Evolutionary conservation across 30 jellyfish, hydroid and myxozoan genomes (phyloP).

Genomic region (Rhopilema esculentum): DNA sequence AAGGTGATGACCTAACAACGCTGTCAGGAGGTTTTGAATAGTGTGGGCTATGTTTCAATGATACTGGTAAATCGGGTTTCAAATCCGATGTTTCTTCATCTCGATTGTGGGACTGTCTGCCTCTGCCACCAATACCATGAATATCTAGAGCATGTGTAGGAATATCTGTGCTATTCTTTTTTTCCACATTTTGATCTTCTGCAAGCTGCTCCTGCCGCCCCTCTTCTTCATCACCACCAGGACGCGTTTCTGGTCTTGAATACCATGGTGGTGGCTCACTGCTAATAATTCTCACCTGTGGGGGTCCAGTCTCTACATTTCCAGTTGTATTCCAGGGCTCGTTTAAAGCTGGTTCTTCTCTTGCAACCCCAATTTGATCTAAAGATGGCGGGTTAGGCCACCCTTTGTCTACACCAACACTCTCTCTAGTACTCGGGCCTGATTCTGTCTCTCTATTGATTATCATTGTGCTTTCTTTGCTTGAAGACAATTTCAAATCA

Average conservation of each 20-base stretch:
- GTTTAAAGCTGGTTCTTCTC: not conserved
- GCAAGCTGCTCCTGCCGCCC: not conserved
- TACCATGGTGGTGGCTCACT: conserved; percentile 20
- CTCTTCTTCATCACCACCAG: not conserved
- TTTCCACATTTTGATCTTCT: not conserved
- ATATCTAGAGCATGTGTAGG: not conserved
- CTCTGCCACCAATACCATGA: not conserved
- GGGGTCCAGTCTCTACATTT: not conserved
- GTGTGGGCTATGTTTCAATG: not conserved
- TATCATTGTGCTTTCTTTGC: not conserved
- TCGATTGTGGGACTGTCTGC: not conserved
- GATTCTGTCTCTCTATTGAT: not conserved
- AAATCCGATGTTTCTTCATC: not conserved
- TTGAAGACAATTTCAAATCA: not conserved
- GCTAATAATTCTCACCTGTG: conserved; percentile 2
- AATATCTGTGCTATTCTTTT: not conserved
- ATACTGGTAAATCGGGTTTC: not conserved
- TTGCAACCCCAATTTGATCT: not conserved
- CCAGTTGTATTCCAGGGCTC: not conserved
- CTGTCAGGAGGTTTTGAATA: not conserved
- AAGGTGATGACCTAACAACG: conserved; percentile 17
- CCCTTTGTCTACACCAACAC: conserved; percentile 4
- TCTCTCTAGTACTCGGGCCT: conserved; percentile 6
- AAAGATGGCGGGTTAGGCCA: not conserved
- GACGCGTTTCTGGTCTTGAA: not conserved